These are phyloP conservation scores for Megamerina dolium DNA, from an alignment of 2,888 invertebrate genomes.

Conservation along the genomic window DNA sequence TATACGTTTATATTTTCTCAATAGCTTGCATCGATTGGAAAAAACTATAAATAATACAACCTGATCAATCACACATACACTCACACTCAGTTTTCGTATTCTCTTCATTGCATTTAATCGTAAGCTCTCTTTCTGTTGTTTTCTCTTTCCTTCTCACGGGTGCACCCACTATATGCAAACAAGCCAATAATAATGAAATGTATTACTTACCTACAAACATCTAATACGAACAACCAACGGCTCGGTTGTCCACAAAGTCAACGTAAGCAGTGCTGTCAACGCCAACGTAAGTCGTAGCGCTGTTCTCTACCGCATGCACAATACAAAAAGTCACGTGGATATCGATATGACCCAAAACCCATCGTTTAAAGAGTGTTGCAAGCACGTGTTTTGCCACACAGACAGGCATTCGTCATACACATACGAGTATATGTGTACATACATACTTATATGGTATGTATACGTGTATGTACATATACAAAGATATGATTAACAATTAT, in stretches of 20 bases:
- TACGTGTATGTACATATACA: too few species aligned
- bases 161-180: neutral
- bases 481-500: too few species aligned
- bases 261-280: neutral
- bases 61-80: too few species aligned
- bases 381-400: slow-evolving; percentile 42
- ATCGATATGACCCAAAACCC: slow-evolving; percentile 47
- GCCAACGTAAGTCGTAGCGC: slow-evolving; percentile 2
- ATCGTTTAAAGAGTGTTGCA: slow-evolving; percentile 42
- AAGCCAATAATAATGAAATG: too few species aligned
- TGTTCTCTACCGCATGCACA: too few species aligned
- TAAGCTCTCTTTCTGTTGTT: slow-evolving; percentile 7
- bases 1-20: too few species aligned
- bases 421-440: neutral
- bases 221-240: too few species aligned
- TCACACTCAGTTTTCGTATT: too few species aligned
- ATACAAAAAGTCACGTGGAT: slow-evolving; percentile 48
- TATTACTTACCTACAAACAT: too few species aligned
- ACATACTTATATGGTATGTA: neutral
- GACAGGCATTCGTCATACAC: neutral
- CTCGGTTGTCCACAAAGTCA: slow-evolving; percentile 9
- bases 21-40: too few species aligned
- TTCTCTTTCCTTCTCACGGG: neutral
- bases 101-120: slow-evolving; percentile 10
- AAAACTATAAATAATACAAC: too few species aligned